Conservation (phyloP, 23 tunicate species). For the Diplosoma virens region DNA sequence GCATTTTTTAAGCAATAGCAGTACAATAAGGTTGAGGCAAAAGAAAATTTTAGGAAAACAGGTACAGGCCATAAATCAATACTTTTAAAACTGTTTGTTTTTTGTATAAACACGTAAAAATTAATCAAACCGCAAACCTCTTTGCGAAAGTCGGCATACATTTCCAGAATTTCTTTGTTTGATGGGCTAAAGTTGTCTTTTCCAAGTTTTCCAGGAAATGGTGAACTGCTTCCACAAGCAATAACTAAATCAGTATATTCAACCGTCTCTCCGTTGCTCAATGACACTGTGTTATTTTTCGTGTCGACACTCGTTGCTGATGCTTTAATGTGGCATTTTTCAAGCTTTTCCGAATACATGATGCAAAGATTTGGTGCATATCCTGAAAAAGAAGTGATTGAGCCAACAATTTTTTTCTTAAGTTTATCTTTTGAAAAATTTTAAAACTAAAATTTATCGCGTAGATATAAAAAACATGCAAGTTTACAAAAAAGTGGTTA, state of each 20-base stretch:
- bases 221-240: slow-evolving; percentile 40
- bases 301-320: slow-evolving; percentile 36
- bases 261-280: slow-evolving; percentile 53
- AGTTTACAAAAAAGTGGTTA: no score
- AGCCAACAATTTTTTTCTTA: background rate
- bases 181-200: background rate
- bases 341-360: slow-evolving; percentile 43
- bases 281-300: slow-evolving; percentile 46
- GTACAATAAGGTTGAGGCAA: no score
- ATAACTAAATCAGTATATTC: slow-evolving; percentile 59
- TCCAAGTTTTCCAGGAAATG: slow-evolving; percentile 55
- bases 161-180: slow-evolving; percentile 25
- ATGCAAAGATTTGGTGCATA: slow-evolving; percentile 56
- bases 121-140: no score
- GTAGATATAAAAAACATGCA: no score
- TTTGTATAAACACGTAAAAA: no score
- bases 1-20: no score
- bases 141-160: slow-evolving; percentile 31
- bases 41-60: no score
- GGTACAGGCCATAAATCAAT: no score
- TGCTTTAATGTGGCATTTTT: slow-evolving; percentile 52
- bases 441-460: no score
- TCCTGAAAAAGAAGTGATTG: slow-evolving; percentile 8
- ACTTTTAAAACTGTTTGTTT: no score
- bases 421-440: no score